Base-by-base conservation (phyloP, 2,113 vertebrate species). In the Zosterops hypoxanthus region DNA sequence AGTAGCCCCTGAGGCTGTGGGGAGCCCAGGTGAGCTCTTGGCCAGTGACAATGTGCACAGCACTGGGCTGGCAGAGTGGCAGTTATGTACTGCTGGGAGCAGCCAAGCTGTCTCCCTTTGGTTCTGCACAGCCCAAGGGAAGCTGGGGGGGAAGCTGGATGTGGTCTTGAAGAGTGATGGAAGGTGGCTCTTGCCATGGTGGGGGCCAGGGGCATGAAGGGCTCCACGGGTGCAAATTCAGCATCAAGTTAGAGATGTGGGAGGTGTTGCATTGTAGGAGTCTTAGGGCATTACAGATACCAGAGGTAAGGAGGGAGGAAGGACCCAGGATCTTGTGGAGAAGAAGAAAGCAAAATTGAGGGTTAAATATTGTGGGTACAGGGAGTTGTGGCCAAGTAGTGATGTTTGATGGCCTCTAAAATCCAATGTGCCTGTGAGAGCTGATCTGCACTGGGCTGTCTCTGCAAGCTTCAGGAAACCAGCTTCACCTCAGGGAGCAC, bases 31-130 rank as follows among this genome's bases (percentile, higher is more conserved):
- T 11, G 2, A 7, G 49, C 55, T 77, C 59, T n/a, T 29, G 42
- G 80, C 31, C 1, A 1, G 55, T 49, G 82, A 15, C 49, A 47
- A 13, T 1, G 0, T 2, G 2, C 2, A 0, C 44, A 33, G 28
- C 47, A 15, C 20, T 82, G 55, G 75, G 39, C 65, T 79, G 75
- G 75, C 75, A 60, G 49, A 52, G 66, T 0, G 6, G 59, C 3
- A 14, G n/a, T 23, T 5, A 12, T 1, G 44, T 12, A 26, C 47
- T 47, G 8, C 53, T 49, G 83, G 63, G 39, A 36, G 46, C 4
- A 16, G 66, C 59, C 59, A n/a, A 52, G 33, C 20, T 69, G 24
- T 15, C 42, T 47, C 31, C 1, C 1, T 26, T 60, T 29, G 7
- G 1, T 4, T 46, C 66, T 81, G 60, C 55, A 57, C 29, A 49